phyloP scores from a whole-genome alignment of 2,113 vertebrate species.

The Turnix velox region DNA sequence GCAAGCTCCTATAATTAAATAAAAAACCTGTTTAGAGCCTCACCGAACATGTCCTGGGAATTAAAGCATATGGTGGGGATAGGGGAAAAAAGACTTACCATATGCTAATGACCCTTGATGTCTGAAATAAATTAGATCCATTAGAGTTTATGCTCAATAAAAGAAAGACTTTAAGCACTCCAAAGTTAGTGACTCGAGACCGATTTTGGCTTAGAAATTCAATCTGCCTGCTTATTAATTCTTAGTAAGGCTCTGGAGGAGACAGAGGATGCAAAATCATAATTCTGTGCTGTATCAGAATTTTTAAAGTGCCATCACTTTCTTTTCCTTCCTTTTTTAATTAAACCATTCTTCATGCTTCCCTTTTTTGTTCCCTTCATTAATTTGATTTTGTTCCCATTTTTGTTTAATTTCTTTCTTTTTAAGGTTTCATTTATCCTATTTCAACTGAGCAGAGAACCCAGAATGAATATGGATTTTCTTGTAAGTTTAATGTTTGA shows the following conservation, averaged over 20 bases:
- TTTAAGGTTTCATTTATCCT: conserved; percentile 97
- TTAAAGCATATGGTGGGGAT: conserved; percentile 78
- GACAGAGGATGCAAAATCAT: conserved; percentile 77
- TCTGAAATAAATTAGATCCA: conserved; percentile 82
- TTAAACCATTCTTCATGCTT: conserved; percentile 80
- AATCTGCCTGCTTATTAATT: conserved; percentile 83
- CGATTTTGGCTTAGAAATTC: conserved; percentile 83
- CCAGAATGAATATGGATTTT: conserved; percentile 92
- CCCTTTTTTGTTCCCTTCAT: conserved; percentile 71
- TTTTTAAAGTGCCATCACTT: conserved; percentile 70
- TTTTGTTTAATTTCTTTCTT: conserved; percentile 83
- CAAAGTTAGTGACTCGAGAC: conserved; percentile 83
- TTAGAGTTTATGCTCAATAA: conserved; percentile 85
- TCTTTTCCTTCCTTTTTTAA: conserved; percentile 64
- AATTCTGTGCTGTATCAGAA: conserved; percentile 61
- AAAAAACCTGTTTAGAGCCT: conserved; percentile 71
- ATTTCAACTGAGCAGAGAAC: conserved; percentile 93
- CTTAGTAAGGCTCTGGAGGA: conserved; percentile 78
- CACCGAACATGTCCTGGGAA: conserved; percentile 71
- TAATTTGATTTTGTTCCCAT: conserved; percentile 82
- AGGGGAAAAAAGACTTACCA: conserved; percentile 74
- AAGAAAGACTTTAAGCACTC: conserved; percentile 85
- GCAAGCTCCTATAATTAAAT: conserved; percentile 76
- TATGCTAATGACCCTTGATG: conserved; percentile 82
- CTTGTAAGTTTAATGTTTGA: conserved; percentile 91